Percentiles rank a stretch among this genome's conserved stretches.
Evolutionary conservation across 37 sponge, comb jelly and placozoan genomes (phyloP).

Genomic region (Hormiphora californensis): DNA sequence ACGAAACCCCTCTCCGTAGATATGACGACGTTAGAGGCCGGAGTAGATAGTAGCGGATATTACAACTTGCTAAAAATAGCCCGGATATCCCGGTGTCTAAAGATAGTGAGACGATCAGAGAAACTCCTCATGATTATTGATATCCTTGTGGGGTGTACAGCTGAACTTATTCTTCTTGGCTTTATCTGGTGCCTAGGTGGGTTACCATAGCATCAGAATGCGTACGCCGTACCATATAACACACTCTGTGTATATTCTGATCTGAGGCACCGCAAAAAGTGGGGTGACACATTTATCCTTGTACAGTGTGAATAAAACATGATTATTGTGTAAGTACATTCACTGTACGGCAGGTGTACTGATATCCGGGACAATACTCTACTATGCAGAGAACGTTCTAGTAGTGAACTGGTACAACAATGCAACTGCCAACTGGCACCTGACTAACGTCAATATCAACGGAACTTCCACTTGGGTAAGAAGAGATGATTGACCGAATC

Average conservation of each 20-base stretch:
- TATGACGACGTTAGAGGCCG: too few relatives aligned
- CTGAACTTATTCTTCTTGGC: background rate
- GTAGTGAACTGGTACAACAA: background rate
- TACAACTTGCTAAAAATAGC: background rate
- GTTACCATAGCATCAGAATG: background rate
- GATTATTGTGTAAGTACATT: too few relatives aligned
- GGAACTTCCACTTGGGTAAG: background rate
- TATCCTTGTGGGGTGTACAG: background rate
- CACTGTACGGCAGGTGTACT: background rate
- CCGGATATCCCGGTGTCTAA: slow-evolving; percentile 8
- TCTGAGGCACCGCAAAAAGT: too few relatives aligned
- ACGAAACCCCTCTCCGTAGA: too few relatives aligned
- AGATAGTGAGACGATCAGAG: background rate
- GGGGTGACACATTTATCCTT: too few relatives aligned
- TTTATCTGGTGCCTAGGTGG: background rate
- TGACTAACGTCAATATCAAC: background rate
- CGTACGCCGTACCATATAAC: too few relatives aligned
- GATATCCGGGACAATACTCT: background rate
- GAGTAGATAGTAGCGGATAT: background rate
- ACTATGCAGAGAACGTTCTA: background rate
- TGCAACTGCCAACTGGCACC: background rate
- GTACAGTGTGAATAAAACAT: too few relatives aligned
- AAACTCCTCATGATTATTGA: background rate
- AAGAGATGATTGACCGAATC: too few relatives aligned
- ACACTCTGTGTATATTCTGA: too few relatives aligned